A percentile compares a stretch with the other conserved stretches of the same genome.
Evolutionary conservation across 64 coral and sea anemone genomes (phyloP).

Genomic region (Montipora cactus): DNA sequence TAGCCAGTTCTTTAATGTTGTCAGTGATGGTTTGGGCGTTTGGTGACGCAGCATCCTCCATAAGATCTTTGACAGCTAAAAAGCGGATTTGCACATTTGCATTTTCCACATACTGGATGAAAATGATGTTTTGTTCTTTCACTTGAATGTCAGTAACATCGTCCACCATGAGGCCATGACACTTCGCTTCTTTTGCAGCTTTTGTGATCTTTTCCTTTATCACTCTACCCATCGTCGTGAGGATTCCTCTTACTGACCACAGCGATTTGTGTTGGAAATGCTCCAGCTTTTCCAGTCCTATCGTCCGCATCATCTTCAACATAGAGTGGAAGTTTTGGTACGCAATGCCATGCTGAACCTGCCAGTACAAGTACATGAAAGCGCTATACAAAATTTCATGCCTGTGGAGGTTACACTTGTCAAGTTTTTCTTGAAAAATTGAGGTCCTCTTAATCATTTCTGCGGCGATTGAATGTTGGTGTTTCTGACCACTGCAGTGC

Average conservation of each 20-base stretch:
- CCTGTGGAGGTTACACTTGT: neutral
- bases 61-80: slow-evolving; percentile 5
- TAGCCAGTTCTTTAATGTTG: slow-evolving; percentile 59
- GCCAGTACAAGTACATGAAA: too few species aligned
- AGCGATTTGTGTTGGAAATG: slow-evolving; percentile 20
- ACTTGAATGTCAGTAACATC: slow-evolving; percentile 23
- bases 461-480: neutral
- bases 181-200: neutral
- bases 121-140: slow-evolving; percentile 37
- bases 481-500: neutral
- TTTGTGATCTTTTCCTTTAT: slow-evolving; percentile 24
- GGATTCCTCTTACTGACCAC: slow-evolving; percentile 20
- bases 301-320: neutral
- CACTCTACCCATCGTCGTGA: neutral
- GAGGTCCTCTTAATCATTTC: slow-evolving; percentile 32
- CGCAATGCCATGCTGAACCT: too few species aligned
- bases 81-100: slow-evolving; percentile 16
- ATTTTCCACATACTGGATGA: neutral
- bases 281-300: slow-evolving; percentile 31
- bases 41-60: slow-evolving; percentile 15
- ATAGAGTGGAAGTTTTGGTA: neutral
- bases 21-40: slow-evolving; percentile 53
- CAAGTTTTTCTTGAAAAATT: slow-evolving; percentile 40
- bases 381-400: neutral
- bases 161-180: slow-evolving; percentile 27